Conservation (phyloP, 2,797 vertebrate species). For the Enteromius argenteus region DNA sequence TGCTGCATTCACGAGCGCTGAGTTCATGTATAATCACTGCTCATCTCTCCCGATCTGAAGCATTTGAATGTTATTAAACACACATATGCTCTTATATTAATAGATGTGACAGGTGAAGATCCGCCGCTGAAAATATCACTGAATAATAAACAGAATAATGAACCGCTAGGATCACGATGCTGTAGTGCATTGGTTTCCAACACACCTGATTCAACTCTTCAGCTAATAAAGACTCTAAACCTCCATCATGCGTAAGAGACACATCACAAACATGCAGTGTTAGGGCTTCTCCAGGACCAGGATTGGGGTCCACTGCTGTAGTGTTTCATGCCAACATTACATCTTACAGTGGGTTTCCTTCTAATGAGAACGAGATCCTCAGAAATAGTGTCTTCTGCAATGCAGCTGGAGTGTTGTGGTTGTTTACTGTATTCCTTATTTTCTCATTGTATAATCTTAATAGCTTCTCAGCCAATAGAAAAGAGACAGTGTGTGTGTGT, state of each 20-base stretch:
- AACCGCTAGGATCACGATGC: background rate
- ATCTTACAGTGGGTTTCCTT: background rate
- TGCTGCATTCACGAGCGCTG: background rate
- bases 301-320: background rate
- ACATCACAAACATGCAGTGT: background rate
- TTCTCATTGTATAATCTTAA: background rate
- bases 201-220: background rate
- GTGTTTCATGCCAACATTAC: background rate
- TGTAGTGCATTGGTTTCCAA: background rate
- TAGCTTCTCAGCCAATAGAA: background rate
- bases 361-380: background rate
- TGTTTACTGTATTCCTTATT: background rate
- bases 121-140: slow-evolving; percentile 1
- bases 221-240: background rate
- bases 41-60: background rate
- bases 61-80: slow-evolving; percentile 31
- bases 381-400: background rate
- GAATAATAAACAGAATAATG: background rate
- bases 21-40: background rate
- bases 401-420: background rate
- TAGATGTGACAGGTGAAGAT: background rate
- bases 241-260: background rate
- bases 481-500: background rate
- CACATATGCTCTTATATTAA: slow-evolving; percentile 21
- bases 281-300: background rate